These are phyloP conservation scores for Sinohyriopsis cumingii DNA, from an alignment of 2,888 invertebrate species.

Conservation along the genomic window DNA sequence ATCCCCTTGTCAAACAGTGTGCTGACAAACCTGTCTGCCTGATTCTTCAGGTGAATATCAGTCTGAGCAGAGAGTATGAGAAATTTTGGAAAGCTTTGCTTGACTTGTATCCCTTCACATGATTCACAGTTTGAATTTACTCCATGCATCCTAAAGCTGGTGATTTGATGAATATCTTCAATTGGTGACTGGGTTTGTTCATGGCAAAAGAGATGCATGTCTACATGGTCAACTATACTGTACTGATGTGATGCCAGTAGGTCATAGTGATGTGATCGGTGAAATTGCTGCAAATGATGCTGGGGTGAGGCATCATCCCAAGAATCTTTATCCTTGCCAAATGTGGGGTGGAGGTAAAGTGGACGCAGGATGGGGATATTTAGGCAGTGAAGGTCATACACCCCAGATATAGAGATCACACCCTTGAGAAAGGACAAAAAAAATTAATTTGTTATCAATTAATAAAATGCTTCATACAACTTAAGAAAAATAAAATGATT, in stretches of 20 bases:
- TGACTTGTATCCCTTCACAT: background rate
- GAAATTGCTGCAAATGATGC: conserved; percentile 12
- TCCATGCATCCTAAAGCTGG: too few relatives aligned
- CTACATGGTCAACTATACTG: too few relatives aligned
- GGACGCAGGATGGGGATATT: conserved; percentile 18
- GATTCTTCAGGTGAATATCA: conserved; percentile 41
- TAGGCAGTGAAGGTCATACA: conserved; percentile 41
- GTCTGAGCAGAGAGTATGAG: conserved; percentile 43
- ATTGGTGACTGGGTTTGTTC: background rate
- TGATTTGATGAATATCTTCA: too few relatives aligned
- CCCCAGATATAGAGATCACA: conserved; percentile 49
- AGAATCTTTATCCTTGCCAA: conserved; percentile 26
- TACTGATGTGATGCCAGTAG: too few relatives aligned
- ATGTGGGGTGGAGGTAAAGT: conserved; percentile 47
- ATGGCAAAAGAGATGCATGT: background rate
- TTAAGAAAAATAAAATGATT: background rate
- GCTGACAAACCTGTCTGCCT: conserved; percentile 32
- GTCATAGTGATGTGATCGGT: too few relatives aligned
- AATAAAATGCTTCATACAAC: too few relatives aligned
- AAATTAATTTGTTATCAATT: too few relatives aligned
- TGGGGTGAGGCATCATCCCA: conserved; percentile 43
- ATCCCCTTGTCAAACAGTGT: conserved; percentile 22
- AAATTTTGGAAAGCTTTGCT: conserved; percentile 30
- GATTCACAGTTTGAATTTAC: too few relatives aligned
- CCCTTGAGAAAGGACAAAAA: conserved; percentile 47